Base-by-base conservation (phyloP, 2,888 invertebrate species). In the Cryptocheilus praepositus region DNA sequence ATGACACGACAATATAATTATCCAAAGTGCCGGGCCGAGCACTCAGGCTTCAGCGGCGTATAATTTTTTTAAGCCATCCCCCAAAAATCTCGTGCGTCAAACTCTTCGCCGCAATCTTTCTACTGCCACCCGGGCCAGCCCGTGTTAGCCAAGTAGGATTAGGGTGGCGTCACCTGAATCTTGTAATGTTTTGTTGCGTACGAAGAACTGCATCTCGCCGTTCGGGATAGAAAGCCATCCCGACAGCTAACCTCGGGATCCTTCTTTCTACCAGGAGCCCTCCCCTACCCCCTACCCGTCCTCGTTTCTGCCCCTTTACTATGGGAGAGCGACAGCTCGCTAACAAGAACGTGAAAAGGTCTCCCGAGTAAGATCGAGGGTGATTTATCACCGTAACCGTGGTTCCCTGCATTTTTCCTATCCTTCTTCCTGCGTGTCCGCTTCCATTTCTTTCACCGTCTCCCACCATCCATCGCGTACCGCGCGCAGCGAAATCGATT, bases 301-400 rank as follows among this genome's bases (percentile, higher is more conserved):
- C 57, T 49, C 43, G 19, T 43, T 13, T 21, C 44, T 25, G 51
- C 49, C 25, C 28, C 25, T 45, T 52, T 25, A 21, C 69, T 62
- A 70, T 63, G 70, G 77, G 76, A 80, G 84, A 85, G 82, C 81
- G 84, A 85, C 85, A 81, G 82, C 79, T 81, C 80, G 80, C 85
- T 86, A 86, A 86, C 85, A 86, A 86, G 86, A 85, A 84, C 84
- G 80, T 81, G 81, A 84, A 85, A 84, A 83, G 83, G 83, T 85
- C 83, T 81, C 76, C 78, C 79, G 80, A 80, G 81, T 79, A 83
- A 84, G 82, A 86, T 86, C 84, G 84, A 83, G 83, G 81, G 85
- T 86, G 86, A 86, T 86, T 86, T 85, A 86, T 86, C 86, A 86
- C 86, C 75, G 82, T 79, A 81, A 81, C 83, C 77, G 58, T 80